phyloP scores from a whole-genome alignment of 2,797 vertebrate genomes.

The Pipistrellus pipistrellus region DNA sequence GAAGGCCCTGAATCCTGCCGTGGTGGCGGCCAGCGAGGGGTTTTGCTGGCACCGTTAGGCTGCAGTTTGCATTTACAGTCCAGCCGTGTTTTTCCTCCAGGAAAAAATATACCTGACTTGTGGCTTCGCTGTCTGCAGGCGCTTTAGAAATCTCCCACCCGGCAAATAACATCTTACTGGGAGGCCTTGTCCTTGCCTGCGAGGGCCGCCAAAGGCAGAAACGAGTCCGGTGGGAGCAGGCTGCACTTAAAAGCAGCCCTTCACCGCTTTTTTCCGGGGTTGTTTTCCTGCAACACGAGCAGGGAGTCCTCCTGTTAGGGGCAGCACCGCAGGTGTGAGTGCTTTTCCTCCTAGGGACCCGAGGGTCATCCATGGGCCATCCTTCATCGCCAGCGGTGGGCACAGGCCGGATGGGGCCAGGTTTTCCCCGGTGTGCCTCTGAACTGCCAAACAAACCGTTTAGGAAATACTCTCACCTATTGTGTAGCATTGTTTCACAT shows the following conservation, averaged over 20 bases:
- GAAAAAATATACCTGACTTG: background rate
- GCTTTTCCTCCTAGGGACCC: background rate
- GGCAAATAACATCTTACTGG: slow-evolving; percentile 18
- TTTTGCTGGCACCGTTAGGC: background rate
- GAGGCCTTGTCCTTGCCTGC: background rate
- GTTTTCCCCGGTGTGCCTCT: background rate
- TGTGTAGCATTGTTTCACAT: background rate
- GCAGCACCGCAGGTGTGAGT: background rate
- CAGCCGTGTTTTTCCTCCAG: background rate
- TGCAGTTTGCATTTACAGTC: background rate
- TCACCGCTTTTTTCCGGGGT: background rate
- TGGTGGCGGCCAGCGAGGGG: background rate
- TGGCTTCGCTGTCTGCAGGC: background rate
- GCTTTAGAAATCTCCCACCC: slow-evolving; percentile 16
- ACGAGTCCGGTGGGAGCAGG: background rate
- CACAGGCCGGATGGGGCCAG: background rate
- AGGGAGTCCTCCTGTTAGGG: background rate
- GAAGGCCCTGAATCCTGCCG: fast-evolving
- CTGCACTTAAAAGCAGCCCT: background rate
- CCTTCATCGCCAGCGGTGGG: background rate
- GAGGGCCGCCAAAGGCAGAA: background rate
- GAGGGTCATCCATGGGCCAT: background rate
- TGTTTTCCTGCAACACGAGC: background rate
- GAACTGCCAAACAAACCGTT: background rate
- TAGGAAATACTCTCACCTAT: background rate